Base-by-base conservation (phyloP, 2,113 vertebrate genomes). In the Butorides virescens region DNA sequence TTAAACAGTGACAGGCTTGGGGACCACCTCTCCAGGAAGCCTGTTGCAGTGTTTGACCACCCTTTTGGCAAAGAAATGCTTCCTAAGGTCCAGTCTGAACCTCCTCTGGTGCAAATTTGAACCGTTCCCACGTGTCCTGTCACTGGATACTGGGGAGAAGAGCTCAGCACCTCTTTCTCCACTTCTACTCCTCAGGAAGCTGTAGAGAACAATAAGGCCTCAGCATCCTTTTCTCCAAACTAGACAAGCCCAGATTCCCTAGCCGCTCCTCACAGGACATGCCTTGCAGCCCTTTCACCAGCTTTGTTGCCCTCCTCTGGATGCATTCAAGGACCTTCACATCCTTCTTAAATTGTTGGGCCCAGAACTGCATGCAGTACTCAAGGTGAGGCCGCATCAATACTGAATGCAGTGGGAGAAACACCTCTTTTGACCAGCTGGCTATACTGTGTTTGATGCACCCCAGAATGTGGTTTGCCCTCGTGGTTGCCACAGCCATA, bases 71-170 rank as follows among this genome's bases (percentile, higher is more conserved):
- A 67, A 67, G 15, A 67, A 52, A 23, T 29, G 18, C 2, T 75
- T 61, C 44, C 39, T 62, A 21, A 61, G 42, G 20, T 76, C n/a
- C 15, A 52, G 20, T 55, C 39, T 70, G 9, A 25, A 66, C 27
- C 8, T 85, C 23, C 17, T 8, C 12, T 77, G 34, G 4, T 2
- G 7, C 58, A 52, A 36, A 39, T 76, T 56, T 63, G 55, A 63
- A 44, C 49, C 2, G 4, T 70, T 88, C 23, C 36, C 32, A 37
- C 1, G 0, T 0, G 2, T 44, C 36, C 23, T 52, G 3, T 46
- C 13, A 12, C 32, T 52, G 29, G 36, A 26, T 76, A 16, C 20
- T 11, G 15, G 13, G 42, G 13, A 70, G 49, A 58, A 82, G 56
- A 46, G 18, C 7, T 65, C 14, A 37, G 27, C 16, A 65, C 4